Conservation (phyloP, 2,888 invertebrate species). For the Megastigmus dorsalis region DNA sequence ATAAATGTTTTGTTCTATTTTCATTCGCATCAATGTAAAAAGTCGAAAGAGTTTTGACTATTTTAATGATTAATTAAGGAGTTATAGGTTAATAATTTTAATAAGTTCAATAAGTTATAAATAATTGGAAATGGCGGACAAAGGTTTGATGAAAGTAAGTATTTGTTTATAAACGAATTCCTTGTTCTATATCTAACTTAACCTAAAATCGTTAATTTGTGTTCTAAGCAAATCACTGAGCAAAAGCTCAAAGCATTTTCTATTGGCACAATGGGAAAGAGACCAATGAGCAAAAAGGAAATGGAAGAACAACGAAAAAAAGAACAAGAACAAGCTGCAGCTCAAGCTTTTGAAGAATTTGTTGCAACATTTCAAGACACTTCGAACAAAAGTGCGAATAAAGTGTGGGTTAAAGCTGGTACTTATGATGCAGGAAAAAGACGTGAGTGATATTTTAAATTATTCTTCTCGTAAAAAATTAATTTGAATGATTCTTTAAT, state of each 20-base stretch:
- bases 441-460: slow-evolving; percentile 79
- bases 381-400: slow-evolving; percentile 83
- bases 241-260: slow-evolving; percentile 87
- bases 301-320: slow-evolving; percentile 90
- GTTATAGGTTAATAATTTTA: neutral
- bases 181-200: slow-evolving; percentile 19
- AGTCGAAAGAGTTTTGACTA: neutral
- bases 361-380: slow-evolving; percentile 96
- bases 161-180: neutral
- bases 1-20: neutral
- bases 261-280: slow-evolving; percentile 84
- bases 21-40: slow-evolving; percentile 13
- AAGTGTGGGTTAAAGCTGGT: slow-evolving; percentile 98
- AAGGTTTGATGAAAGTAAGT: slow-evolving; percentile 71
- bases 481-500: neutral
- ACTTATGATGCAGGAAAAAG: slow-evolving; percentile 96
- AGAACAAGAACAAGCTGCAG: slow-evolving; percentile 93
- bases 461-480: neutral
- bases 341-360: slow-evolving; percentile 97
- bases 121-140: slow-evolving; percentile 70
- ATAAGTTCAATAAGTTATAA: slow-evolving; percentile 14
- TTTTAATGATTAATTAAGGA: slow-evolving; percentile 8
- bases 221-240: slow-evolving; percentile 79
- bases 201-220: slow-evolving; percentile 14
- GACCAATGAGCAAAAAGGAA: slow-evolving; percentile 87